These are phyloP conservation scores for Diplolepis rosae DNA, from an alignment of 2,888 invertebrate genomes.

Conservation along the genomic window DNA sequence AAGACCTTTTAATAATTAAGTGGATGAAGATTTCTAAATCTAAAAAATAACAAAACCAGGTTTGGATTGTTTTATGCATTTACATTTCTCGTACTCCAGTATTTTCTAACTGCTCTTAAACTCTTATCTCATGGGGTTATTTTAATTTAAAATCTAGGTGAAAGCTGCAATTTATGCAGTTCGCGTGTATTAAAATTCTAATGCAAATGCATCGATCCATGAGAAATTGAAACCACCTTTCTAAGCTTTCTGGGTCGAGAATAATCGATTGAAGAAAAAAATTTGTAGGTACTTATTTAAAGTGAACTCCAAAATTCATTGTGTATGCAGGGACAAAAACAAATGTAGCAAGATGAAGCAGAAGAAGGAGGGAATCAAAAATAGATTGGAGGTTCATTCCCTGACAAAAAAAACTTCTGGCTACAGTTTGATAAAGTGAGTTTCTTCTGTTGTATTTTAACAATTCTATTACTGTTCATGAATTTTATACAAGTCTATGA, in stretches of 20 bases:
- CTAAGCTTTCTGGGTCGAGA: constrained; percentile 4
- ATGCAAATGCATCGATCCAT: constrained; percentile 12
- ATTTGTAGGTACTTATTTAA: neutral
- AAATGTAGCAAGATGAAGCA: neutral
- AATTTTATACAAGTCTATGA: too few species aligned
- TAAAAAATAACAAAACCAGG: neutral
- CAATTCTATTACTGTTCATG: too few species aligned
- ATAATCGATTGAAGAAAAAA: neutral
- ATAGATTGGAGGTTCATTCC: neutral
- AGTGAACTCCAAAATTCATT: constrained; percentile 1
- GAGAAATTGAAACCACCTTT: constrained; percentile 4
- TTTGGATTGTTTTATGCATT: neutral
- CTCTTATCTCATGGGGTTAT: neutral
- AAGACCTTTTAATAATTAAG: too few species aligned
- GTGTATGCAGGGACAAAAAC: neutral
- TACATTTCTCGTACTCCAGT: neutral
- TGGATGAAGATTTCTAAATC: too few species aligned
- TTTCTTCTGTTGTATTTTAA: neutral
- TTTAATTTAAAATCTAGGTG: constrained; percentile 28
- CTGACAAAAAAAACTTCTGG: neutral
- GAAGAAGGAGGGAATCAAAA: neutral
- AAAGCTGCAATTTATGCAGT: constrained; percentile 10
- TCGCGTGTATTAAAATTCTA: neutral
- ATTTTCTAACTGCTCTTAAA: neutral
- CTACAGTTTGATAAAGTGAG: neutral